Base-by-base conservation (phyloP, 2,797 vertebrate genomes). In the Iguana delicatissima region DNA sequence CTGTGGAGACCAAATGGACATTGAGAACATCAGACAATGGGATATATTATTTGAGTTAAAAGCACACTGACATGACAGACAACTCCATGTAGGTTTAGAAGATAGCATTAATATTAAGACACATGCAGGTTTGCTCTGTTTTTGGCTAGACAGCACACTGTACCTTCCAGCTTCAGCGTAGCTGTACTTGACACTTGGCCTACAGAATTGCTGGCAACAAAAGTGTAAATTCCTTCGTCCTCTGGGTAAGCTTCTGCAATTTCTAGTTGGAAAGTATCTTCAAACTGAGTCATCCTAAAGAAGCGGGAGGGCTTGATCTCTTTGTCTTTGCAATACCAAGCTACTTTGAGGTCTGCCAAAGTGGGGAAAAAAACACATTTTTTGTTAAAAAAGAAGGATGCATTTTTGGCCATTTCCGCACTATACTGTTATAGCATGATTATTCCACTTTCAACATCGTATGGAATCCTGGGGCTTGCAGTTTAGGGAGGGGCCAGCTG, bases 251-350 rank as follows among this genome's bases (percentile, higher is more conserved):
- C 99, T 95, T 98, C 98, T 91, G 98, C 98, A 94, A 99, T 98
- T 97, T 99, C 99, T 93, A 99, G 96, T 93, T 99, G 98, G 92
- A 98, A 99, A 96, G 97, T 98, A 95, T 99, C 99, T 92, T 99
- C 99, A 96, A 99, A 99, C 82, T 99, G 99, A 92, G 99, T 99
- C 98, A 99, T 99, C 97, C 98, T 98, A 94, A 99, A 99, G 97
- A 99, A 98, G 0, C 98, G 98, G 0, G 99, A 99, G 93, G 99
- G 99, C 92, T 99, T 99, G 97, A 99, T 98, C 97, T 99, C 98
- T 96, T 98, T 98, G 84, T 99, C 98, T 94, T 98, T 98, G 96
- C 98, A 98, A 95, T 98, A 99, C 99, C 99, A 99, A 94, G 97
- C 97, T 88, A 99, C 98, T 94, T 98, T 98, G 83, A 99, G 98